Percentiles rank a stretch among this genome's conserved stretches.
These are phyloP conservation scores for Nansenia antarctica DNA, from an alignment of 2,113 vertebrate genomes.

Conservation along the genomic window DNA sequence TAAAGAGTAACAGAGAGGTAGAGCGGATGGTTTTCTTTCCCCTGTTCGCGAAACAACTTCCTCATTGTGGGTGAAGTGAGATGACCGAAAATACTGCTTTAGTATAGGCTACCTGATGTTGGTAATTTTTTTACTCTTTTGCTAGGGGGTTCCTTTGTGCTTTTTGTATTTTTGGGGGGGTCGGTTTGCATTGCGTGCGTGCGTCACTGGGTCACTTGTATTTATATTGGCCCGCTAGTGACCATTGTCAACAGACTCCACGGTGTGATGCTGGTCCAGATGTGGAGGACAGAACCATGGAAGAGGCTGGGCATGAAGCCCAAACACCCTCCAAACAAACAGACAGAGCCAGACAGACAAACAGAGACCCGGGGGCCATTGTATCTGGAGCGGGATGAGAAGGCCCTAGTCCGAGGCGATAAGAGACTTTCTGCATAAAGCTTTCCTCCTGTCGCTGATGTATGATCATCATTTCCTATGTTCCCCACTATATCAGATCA, in stretches of 20 bases:
- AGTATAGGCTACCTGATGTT: no score
- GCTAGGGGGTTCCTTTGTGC: neutral
- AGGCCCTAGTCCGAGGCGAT: neutral
- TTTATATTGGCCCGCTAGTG: neutral
- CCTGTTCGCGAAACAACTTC: no score
- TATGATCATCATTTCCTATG: neutral
- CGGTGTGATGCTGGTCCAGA: neutral
- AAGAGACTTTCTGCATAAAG: neutral
- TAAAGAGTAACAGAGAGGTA: slow-evolving; percentile 5
- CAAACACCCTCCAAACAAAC: neutral
- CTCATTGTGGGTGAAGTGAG: no score
- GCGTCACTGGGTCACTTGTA: neutral
- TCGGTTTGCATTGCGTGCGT: no score
- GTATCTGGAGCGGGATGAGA: neutral
- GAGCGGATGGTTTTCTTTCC: neutral
- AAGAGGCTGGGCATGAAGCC: neutral
- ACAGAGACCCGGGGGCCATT: neutral
- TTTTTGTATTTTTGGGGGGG: neutral
- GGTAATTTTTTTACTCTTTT: no score
- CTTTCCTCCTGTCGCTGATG: neutral
- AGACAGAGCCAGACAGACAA: neutral
- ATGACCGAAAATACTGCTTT: no score
- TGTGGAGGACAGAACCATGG: neutral
- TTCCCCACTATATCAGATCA: neutral
- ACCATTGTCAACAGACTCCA: neutral